phyloP scores from a whole-genome alignment of 30 jellyfish, hydroid and myxozoan genomes.

The Nemopilema nomurai region DNA sequence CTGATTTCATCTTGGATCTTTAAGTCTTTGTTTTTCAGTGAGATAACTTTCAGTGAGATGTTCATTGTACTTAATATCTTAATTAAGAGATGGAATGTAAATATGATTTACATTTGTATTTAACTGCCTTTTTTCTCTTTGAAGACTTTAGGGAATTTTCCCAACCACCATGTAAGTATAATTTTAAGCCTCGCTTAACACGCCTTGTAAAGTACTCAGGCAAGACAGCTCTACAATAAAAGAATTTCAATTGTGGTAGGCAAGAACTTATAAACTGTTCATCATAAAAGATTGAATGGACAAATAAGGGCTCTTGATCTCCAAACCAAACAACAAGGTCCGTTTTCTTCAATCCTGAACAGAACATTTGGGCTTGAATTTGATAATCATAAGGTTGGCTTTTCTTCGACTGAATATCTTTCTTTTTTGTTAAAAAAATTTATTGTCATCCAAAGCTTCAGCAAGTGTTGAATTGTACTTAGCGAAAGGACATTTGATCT shows the following conservation, averaged over 20 bases:
- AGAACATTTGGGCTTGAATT: slow-evolving; percentile 22
- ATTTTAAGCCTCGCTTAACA: neutral
- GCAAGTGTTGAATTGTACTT: slow-evolving; percentile 4
- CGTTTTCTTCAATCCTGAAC: slow-evolving; percentile 29
- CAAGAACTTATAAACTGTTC: neutral
- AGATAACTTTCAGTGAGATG: neutral
- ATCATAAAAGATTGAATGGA: neutral
- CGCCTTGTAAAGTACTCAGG: neutral
- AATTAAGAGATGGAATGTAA: neutral
- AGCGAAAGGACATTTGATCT: slow-evolving; percentile 19
- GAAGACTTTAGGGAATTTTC: slow-evolving; percentile 1
- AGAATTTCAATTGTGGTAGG: neutral
- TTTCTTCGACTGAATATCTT: neutral
- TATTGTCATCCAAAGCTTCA: slow-evolving; percentile 11
- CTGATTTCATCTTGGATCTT: neutral
- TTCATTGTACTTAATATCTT: neutral
- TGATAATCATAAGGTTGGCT: slow-evolving; percentile 6
- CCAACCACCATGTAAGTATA: slow-evolving; percentile 23
- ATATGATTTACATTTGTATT: neutral
- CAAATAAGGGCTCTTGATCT: slow-evolving; percentile 25
- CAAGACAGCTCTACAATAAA: neutral
- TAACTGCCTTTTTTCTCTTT: neutral
- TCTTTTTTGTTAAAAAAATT: slow-evolving; percentile 7
- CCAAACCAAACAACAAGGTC: slow-evolving; percentile 31
- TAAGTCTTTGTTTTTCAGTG: neutral